Percentiles rank a stretch among this genome's conserved stretches.
These are phyloP conservation scores for Smutsia temminckii DNA, from an alignment of 2,797 vertebrate genomes.

Conservation along the genomic window DNA sequence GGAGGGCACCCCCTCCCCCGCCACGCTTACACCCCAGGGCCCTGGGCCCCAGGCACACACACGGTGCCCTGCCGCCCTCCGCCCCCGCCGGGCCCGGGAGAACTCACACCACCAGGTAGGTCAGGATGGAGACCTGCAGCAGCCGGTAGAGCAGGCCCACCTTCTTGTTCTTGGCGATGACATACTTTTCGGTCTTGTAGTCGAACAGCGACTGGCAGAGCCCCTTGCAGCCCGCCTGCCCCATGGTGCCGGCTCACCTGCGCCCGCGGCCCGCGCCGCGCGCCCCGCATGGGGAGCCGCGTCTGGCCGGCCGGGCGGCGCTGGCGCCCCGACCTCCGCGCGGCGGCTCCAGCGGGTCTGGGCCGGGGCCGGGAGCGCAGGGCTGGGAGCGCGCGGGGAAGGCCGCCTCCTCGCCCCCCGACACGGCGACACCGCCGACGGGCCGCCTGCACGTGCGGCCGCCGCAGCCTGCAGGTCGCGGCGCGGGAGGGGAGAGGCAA, in stretches of 20 bases:
- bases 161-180: conserved; percentile 95
- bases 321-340: not conserved
- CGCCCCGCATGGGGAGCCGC: not conserved
- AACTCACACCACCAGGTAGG: conserved; percentile 89
- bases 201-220: conserved; percentile 91
- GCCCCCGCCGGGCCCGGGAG: not conserved
- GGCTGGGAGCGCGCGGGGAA: not conserved
- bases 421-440: not conserved
- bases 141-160: conserved; percentile 93
- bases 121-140: conserved; percentile 93
- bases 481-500: not conserved
- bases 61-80: rapidly evolving
- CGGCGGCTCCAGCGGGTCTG: not conserved
- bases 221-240: conserved; percentile 86
- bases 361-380: not conserved
- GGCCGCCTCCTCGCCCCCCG: not conserved
- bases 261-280: not conserved
- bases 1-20: not conserved
- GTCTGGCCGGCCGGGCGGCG: not conserved
- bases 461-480: not conserved
- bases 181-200: conserved; percentile 97
- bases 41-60: not conserved
- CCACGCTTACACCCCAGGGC: not conserved
- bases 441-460: not conserved
- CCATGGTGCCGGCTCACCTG: conserved; percentile 78